phyloP scores from a whole-genome alignment of 2,113 vertebrate species.

The Tiliqua scincoides region DNA sequence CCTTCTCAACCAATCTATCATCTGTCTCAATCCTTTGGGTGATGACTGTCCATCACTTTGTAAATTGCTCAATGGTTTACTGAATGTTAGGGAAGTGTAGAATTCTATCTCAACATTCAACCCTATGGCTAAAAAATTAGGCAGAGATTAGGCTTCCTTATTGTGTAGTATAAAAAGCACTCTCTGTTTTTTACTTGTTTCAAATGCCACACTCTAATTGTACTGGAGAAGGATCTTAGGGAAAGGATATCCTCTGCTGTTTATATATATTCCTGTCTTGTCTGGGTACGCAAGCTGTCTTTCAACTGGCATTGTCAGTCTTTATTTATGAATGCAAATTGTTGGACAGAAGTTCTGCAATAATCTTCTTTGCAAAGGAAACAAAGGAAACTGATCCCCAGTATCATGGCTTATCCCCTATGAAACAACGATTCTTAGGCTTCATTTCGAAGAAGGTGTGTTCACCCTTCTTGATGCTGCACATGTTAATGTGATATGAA shows the following conservation, averaged over 20 bases:
- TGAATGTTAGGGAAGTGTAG: not conserved
- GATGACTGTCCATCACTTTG: not conserved
- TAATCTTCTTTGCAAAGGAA: not conserved
- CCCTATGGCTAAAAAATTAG: too few relatives aligned
- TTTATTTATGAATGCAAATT: conserved; percentile 13
- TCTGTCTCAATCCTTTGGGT: not conserved
- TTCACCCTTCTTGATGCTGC: not conserved
- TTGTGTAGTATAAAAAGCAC: not conserved
- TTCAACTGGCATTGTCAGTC: not conserved
- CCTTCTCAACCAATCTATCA: too few relatives aligned
- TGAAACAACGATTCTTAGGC: not conserved
- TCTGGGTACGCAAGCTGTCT: not conserved
- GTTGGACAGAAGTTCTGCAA: not conserved
- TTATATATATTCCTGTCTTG: not conserved
- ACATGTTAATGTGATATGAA: not conserved
- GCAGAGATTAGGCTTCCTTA: not conserved
- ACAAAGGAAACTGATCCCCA: not conserved
- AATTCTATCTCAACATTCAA: too few relatives aligned
- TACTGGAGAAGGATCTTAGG: not conserved
- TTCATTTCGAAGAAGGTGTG: not conserved
- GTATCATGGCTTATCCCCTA: not conserved
- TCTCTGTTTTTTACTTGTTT: not conserved
- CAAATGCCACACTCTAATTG: not conserved
- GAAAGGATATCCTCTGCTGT: not conserved
- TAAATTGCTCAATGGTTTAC: not conserved